Evolutionary conservation across 1,140 invertebrate species (phyloP).

Genomic region (Sipha flava): DNA sequence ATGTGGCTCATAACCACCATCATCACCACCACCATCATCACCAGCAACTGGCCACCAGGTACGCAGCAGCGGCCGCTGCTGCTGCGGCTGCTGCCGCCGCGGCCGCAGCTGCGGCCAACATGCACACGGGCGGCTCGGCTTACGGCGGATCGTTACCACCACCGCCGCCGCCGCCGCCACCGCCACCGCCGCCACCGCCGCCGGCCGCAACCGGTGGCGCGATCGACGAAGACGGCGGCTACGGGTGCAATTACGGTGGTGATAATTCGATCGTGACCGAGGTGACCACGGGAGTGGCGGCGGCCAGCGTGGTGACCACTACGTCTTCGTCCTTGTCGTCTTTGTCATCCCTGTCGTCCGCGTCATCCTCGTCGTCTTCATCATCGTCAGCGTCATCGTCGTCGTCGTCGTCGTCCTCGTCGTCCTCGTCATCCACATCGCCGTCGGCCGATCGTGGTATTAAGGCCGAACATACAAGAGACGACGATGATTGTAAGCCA

Average conservation of each 20-base stretch:
- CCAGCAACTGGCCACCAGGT: constrained; percentile 1
- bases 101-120: neutral
- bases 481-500: neutral
- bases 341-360: too few relatives aligned
- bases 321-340: too few relatives aligned
- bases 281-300: neutral
- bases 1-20: neutral
- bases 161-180: neutral
- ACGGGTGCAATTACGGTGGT: neutral
- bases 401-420: neutral
- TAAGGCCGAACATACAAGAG: neutral
- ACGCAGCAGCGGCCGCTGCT: neutral
- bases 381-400: too few relatives aligned
- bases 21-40: neutral
- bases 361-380: too few relatives aligned
- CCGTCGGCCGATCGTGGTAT: neutral
- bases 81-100: neutral
- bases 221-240: neutral
- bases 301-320: neutral
- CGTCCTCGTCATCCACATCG: neutral
- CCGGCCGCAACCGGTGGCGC: neutral
- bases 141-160: too few relatives aligned
- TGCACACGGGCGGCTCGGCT: too few relatives aligned
- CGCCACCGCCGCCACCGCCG: neutral
- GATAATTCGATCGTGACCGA: neutral